These are phyloP conservation scores for Tribolium madens DNA, from an alignment of 1,140 invertebrate species.

Conservation along the genomic window DNA sequence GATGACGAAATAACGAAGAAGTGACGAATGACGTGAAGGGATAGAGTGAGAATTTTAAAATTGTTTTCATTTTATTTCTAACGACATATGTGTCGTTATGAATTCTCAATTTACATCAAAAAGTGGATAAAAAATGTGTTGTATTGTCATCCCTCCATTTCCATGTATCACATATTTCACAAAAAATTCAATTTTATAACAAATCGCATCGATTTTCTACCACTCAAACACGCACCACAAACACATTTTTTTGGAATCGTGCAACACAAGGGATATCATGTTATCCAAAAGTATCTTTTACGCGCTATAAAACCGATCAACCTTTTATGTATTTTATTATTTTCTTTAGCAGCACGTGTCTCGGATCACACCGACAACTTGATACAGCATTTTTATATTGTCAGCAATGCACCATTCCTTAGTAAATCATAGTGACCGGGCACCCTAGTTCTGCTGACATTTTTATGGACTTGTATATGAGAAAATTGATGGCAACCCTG, in stretches of 20 bases:
- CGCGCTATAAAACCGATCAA: slow-evolving; percentile 6
- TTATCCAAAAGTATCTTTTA: slow-evolving; percentile 16
- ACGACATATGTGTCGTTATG: too few relatives aligned
- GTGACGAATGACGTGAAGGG: neutral
- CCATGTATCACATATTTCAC: too few relatives aligned
- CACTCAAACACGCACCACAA: neutral
- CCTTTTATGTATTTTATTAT: slow-evolving; percentile 9
- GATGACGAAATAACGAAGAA: neutral
- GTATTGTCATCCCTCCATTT: neutral
- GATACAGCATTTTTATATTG: slow-evolving; percentile 27
- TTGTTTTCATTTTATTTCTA: too few relatives aligned
- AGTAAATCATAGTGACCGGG: slow-evolving; percentile 29
- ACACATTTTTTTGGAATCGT: neutral
- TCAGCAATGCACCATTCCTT: slow-evolving; percentile 12
- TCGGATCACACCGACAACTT: slow-evolving; percentile 18
- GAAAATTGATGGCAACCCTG: slow-evolving; percentile 25
- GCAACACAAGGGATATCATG: neutral
- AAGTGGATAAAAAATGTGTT: neutral
- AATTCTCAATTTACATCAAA: neutral
- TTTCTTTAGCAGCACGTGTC: slow-evolving; percentile 21
- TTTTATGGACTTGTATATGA: slow-evolving; percentile 40
- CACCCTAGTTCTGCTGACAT: slow-evolving; percentile 19
- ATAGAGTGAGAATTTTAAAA: neutral
- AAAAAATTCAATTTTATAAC: neutral
- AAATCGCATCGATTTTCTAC: neutral